These are phyloP conservation scores for Pseudopodoces humilis DNA, from an alignment of 2,113 vertebrate species.

Conservation along the genomic window DNA sequence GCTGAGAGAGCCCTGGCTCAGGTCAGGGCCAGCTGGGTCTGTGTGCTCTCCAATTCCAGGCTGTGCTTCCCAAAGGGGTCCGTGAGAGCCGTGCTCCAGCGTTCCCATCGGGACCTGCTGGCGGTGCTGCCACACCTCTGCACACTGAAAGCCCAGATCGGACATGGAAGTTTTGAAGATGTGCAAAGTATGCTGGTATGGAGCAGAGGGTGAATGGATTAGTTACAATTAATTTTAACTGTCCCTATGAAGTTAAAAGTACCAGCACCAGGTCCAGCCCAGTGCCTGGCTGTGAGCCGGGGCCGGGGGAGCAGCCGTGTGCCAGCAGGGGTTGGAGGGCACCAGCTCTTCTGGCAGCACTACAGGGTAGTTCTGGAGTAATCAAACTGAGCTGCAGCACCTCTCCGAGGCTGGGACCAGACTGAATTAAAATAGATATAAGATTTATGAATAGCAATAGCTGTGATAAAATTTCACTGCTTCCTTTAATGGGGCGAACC, in stretches of 20 bases:
- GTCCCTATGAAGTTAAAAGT: slow-evolving; percentile 82
- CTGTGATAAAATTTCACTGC: slow-evolving; percentile 80
- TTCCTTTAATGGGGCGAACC: slow-evolving; percentile 73
- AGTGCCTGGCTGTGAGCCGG: slow-evolving; percentile 69
- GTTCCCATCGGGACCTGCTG: not conserved
- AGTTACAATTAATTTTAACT: slow-evolving; percentile 82
- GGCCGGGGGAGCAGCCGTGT: slow-evolving; percentile 74
- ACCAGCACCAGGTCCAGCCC: slow-evolving; percentile 82
- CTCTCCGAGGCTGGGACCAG: slow-evolving; percentile 77
- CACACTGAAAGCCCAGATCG: not conserved
- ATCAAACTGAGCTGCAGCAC: slow-evolving; percentile 80
- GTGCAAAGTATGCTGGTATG: slow-evolving; percentile 40
- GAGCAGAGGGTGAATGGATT: slow-evolving; percentile 69
- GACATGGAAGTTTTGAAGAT: slow-evolving; percentile 26
- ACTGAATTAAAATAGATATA: slow-evolving; percentile 83
- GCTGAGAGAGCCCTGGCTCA: not conserved
- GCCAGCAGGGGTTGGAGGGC: slow-evolving; percentile 80
- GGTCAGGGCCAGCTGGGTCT: not conserved
- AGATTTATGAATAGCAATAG: slow-evolving; percentile 84
- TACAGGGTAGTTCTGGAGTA: slow-evolving; percentile 81
- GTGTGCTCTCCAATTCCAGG: not conserved
- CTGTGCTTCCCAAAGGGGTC: not conserved
- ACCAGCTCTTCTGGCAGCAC: slow-evolving; percentile 81
- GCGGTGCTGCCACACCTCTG: not conserved
- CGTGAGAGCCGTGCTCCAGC: not conserved